Conservation (phyloP, 2,797 vertebrate species). For the Enteromius mattozi region DNA sequence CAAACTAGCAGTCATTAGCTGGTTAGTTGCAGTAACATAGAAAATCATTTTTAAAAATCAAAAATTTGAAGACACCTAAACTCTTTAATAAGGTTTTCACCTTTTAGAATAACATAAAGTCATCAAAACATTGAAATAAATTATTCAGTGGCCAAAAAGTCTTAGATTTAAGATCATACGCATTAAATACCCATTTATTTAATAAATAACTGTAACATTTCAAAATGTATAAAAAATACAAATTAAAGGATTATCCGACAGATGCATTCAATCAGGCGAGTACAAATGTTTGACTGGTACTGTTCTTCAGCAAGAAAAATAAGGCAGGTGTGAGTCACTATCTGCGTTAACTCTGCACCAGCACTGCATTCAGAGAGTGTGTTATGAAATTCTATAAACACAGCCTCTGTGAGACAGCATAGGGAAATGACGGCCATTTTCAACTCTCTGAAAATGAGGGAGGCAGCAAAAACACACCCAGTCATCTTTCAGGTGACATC, state of each 20-base stretch:
- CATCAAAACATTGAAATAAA: not conserved
- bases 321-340: conserved; percentile 32
- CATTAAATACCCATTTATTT: not conserved
- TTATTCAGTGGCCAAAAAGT: not conserved
- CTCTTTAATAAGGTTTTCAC: not conserved
- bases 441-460: conserved; percentile 41
- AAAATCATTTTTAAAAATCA: not conserved
- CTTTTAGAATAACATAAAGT: not conserved
- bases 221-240: not conserved
- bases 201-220: not conserved
- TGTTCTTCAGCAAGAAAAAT: not conserved
- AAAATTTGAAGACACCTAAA: not conserved
- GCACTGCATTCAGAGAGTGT: conserved; percentile 25
- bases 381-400: conserved; percentile 50
- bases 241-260: not conserved
- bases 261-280: not conserved
- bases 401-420: conserved; percentile 12
- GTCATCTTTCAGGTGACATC: conserved; percentile 36
- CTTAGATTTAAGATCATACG: not conserved
- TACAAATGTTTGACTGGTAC: not conserved
- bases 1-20: not conserved
- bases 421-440: conserved; percentile 47
- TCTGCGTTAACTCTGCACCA: conserved; percentile 10
- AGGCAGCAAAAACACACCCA: conserved; percentile 46
- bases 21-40: not conserved